phyloP scores from a whole-genome alignment of 2,888 invertebrate genomes.

The Molorchus minor region DNA sequence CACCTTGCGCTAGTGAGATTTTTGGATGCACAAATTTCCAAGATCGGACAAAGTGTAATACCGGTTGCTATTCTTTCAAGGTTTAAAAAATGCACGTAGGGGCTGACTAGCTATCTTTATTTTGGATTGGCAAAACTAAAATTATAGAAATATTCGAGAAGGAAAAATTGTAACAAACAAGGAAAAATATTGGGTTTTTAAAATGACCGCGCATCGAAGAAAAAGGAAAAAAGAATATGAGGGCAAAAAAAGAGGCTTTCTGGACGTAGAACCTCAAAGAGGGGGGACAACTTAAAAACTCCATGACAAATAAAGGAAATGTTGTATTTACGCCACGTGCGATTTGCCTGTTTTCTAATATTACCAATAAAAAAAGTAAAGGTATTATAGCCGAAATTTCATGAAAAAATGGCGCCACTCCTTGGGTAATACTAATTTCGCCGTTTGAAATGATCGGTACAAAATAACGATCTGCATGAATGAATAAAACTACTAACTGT shows the following conservation, averaged over 20 bases:
- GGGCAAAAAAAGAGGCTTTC: not conserved
- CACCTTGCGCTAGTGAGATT: constrained; percentile 30
- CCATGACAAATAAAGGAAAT: constrained; percentile 38
- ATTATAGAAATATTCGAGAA: constrained; percentile 6
- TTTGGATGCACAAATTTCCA: constrained; percentile 41
- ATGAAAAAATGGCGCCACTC: constrained; percentile 40
- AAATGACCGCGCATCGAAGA: constrained; percentile 17
- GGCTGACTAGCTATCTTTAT: no score
- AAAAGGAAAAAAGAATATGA: constrained; percentile 22
- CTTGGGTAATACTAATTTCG: constrained; percentile 42
- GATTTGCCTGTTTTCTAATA: constrained; percentile 41
- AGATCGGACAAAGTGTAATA: constrained; percentile 27
- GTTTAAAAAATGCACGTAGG: no score
- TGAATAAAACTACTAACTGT: constrained; percentile 44
- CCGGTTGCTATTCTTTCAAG: no score
- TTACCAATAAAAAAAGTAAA: no score
- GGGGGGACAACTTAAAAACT: constrained; percentile 33
- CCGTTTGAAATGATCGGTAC: constrained; percentile 42
- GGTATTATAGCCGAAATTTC: constrained; percentile 40
- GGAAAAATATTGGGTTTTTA: constrained; percentile 24
- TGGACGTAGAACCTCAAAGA: constrained; percentile 15
- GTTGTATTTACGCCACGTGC: constrained; percentile 40
- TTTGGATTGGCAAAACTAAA: no score
- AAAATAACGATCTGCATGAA: constrained; percentile 39
- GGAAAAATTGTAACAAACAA: constrained; percentile 31